These are phyloP conservation scores for Creontiades dilutus DNA, from an alignment of 2,888 invertebrate species.

Conservation along the genomic window DNA sequence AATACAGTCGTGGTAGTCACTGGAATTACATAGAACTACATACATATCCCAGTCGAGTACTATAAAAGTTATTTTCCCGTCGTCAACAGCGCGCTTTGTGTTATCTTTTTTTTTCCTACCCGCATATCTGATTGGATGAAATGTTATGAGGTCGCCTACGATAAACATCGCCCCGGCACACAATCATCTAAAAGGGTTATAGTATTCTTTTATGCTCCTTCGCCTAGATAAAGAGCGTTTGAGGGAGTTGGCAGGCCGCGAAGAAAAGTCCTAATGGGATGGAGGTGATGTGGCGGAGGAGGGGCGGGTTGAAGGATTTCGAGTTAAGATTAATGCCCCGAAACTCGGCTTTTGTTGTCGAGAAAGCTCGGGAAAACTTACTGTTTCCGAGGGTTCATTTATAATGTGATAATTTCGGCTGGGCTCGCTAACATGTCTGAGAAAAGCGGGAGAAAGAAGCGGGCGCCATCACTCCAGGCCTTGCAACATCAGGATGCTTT, in stretches of 20 bases:
- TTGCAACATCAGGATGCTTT: background rate
- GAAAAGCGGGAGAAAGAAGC: background rate
- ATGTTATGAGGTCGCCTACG: background rate
- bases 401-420: constrained; percentile 43
- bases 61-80: background rate
- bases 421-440: background rate
- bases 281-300: background rate
- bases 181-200: constrained; percentile 30
- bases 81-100: background rate
- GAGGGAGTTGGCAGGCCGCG: constrained; percentile 1
- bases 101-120: background rate
- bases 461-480: background rate
- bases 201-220: background rate
- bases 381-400: constrained; percentile 26
- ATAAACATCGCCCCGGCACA: constrained; percentile 14
- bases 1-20: too few relatives aligned
- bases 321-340: constrained; percentile 38
- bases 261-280: background rate
- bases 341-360: constrained; percentile 44
- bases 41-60: too few relatives aligned
- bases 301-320: background rate
- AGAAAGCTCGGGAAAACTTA: constrained; percentile 13
- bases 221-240: background rate
- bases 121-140: constrained; percentile 14
- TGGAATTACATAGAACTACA: too few relatives aligned